A percentile compares a stretch with the other conserved stretches of the same genome.
Evolutionary conservation across 2,797 vertebrate species (phyloP).

Genomic region (Anolis apletophallus): DNA sequence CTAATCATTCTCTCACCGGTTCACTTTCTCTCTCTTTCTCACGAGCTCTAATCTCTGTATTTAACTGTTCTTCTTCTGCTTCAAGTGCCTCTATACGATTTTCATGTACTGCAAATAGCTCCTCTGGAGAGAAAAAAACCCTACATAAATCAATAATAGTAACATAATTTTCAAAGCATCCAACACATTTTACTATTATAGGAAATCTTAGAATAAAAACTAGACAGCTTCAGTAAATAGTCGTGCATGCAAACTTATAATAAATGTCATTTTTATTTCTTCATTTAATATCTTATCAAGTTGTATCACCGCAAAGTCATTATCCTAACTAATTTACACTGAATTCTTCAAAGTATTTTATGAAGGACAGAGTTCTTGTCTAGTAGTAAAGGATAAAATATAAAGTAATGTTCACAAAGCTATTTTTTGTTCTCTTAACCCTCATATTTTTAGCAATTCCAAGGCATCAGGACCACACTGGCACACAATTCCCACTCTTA

Average conservation of each 20-base stretch:
- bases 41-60: constrained; percentile 85
- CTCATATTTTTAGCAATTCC: no score
- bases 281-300: not conserved
- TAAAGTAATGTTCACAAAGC: no score
- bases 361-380: not conserved
- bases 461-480: no score
- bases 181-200: not conserved
- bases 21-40: constrained; percentile 90
- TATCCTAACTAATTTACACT: no score
- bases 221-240: not conserved
- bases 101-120: constrained; percentile 89
- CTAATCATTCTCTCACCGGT: constrained; percentile 80
- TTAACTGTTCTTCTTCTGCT: constrained; percentile 84
- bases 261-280: not conserved
- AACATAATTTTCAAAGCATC: constrained; percentile 5
- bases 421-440: no score
- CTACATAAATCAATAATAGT: not conserved
- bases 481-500: not conserved
- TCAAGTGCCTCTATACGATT: constrained; percentile 81
- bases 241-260: not conserved
- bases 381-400: no score
- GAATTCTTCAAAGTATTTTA: no score
- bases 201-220: not conserved
- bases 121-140: constrained; percentile 65
- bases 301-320: not conserved